phyloP scores from a whole-genome alignment of 2,797 vertebrate genomes.

The Crenuchus spilurus region DNA sequence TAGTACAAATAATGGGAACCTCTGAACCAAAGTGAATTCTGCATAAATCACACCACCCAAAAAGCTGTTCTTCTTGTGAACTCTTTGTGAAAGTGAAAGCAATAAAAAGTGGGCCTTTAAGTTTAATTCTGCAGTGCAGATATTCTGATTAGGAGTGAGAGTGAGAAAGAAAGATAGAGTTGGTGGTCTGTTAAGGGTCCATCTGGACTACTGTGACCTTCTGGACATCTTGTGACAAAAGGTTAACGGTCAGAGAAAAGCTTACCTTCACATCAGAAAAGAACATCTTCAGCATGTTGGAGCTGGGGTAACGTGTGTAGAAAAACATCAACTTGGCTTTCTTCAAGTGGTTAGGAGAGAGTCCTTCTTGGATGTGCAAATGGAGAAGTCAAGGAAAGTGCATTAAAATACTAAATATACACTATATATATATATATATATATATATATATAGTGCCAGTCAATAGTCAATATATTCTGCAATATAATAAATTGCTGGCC shows the following conservation, averaged over 20 bases:
- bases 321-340: slow-evolving; percentile 99
- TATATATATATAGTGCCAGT: background rate
- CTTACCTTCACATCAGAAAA: slow-evolving; percentile 99
- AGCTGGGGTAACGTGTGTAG: slow-evolving; percentile 97
- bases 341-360: slow-evolving; percentile 98
- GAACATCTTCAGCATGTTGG: slow-evolving; percentile 99
- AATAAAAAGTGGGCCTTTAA: slow-evolving; percentile 48
- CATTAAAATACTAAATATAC: background rate
- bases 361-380: slow-evolving; percentile 94
- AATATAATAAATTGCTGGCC: slow-evolving; percentile 75
- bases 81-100: slow-evolving; percentile 10
- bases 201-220: slow-evolving; percentile 68
- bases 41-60: background rate
- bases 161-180: slow-evolving; percentile 38
- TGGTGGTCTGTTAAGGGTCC: slow-evolving; percentile 72
- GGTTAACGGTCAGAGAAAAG: slow-evolving; percentile 24
- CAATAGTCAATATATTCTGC: slow-evolving; percentile 74
- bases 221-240: slow-evolving; percentile 49
- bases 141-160: slow-evolving; percentile 17
- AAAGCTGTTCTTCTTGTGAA: background rate
- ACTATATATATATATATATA: background rate
- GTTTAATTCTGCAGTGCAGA: background rate
- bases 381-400: slow-evolving; percentile 84
- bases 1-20: slow-evolving; percentile 33
- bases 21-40: background rate